Evolutionary conservation across 2,888 invertebrate genomes (phyloP), one percentile per base, ranked within the genome.

Genomic region (Lymantria monacha): DNA sequence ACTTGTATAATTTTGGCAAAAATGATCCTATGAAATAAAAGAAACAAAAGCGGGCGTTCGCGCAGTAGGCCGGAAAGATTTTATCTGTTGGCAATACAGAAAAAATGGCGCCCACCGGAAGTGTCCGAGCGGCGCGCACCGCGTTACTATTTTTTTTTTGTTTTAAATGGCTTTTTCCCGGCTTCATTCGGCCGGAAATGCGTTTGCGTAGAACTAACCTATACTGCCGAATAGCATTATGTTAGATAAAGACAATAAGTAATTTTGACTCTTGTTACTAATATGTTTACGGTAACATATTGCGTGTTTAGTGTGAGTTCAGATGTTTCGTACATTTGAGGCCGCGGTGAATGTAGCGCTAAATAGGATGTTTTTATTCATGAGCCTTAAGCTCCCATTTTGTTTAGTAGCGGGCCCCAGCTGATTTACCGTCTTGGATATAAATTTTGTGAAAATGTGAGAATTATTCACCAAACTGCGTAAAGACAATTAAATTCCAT

Each of bases 101-200:
- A 91, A 91, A 90, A 91, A 91, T 90, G 88, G 91, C 89, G 91
- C 86, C 90, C 90, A 91, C 91, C 91, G 91, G 91, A 91, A 91
- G 91, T 90, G 91, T 90, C 91, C 91, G 87, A 91, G 83, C 87
- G 84, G 86, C 85, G 87, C 83, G 83, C 86, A 79, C 87, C 88
- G 83, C 86, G 87, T 85, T 87, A 89, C 89, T 83, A 88, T 88
- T 90, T 90, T 87, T n/a, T 87, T 63, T 90, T 91, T 91, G 89
- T 90, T 90, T 91, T 89, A 90, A 90, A 91, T 90, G 86, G 88
- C 88, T 88, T 91, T 91, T 91, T 88, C 91, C 91, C 90, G 90
- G 84, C 89, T 86, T 79, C 82, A 84, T 85, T 87, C 80, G 83
- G 75, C 87, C 90, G 91, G 91, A 91, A 90, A 91, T 91, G 91